These are phyloP conservation scores for Morelia viridis DNA, from an alignment of 2,797 vertebrate species.

Conservation along the genomic window DNA sequence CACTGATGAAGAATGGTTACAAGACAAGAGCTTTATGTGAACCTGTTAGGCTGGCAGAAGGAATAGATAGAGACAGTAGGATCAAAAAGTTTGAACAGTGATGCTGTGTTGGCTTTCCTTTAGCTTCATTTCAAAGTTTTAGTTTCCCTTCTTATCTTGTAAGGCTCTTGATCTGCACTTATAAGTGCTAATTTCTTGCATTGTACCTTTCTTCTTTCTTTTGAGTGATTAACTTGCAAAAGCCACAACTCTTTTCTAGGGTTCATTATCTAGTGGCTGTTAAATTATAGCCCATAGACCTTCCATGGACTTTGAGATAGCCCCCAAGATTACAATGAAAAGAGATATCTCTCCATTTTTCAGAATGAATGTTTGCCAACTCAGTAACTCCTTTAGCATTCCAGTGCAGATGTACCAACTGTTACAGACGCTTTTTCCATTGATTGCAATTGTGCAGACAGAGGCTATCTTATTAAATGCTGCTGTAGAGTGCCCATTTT, in stretches of 20 bases:
- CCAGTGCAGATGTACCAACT: background rate
- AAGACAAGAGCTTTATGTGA: no score
- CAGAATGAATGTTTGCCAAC: background rate
- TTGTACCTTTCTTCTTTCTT: background rate
- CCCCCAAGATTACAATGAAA: background rate
- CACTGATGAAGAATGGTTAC: background rate
- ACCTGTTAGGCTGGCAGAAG: no score
- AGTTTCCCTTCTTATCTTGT: background rate
- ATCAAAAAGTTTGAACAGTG: background rate
- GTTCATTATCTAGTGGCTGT: background rate
- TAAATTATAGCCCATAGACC: fast-evolving
- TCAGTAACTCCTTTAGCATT: background rate
- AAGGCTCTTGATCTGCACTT: background rate
- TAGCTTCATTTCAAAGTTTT: background rate
- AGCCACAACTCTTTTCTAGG: background rate
- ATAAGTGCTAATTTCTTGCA: background rate
- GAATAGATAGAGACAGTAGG: background rate
- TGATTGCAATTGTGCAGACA: background rate
- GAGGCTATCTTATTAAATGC: background rate
- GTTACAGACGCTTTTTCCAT: background rate
- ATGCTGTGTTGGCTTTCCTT: background rate
- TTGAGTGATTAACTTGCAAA: fast-evolving
- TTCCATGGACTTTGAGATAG: no score
- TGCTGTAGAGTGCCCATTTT: background rate
- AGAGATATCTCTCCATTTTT: background rate